These are phyloP conservation scores for Pagetopsis macropterus DNA, from an alignment of 2,797 vertebrate species.

Conservation along the genomic window DNA sequence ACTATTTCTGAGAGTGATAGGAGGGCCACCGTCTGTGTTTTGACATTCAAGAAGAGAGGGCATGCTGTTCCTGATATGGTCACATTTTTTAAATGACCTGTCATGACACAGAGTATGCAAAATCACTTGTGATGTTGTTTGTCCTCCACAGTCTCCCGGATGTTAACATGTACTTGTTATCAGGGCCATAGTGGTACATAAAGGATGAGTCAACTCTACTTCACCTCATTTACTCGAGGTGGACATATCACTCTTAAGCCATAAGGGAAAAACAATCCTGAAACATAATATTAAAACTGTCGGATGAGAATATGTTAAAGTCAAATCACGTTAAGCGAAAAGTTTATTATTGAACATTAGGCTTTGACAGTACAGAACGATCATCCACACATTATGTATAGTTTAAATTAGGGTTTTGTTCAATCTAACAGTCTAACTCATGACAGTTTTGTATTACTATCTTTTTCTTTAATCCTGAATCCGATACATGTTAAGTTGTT, in stretches of 20 bases:
- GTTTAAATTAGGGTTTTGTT: too few relatives aligned
- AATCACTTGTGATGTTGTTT: constrained; percentile 37
- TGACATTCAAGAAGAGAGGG: constrained; percentile 76
- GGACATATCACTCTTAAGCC: neutral
- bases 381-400: too few relatives aligned
- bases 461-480: too few relatives aligned
- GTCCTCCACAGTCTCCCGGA: constrained; percentile 6
- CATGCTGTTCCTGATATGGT: constrained; percentile 69
- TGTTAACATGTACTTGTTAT: constrained; percentile 29
- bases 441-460: too few relatives aligned
- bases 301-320: neutral
- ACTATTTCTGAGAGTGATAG: constrained; percentile 75
- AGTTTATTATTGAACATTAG: too few relatives aligned
- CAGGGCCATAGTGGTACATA: neutral
- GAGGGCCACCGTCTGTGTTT: constrained; percentile 77
- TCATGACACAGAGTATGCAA: constrained; percentile 40
- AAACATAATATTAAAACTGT: neutral
- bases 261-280: neutral
- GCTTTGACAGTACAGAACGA: too few relatives aligned
- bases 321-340: neutral
- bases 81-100: constrained; percentile 64
- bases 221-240: neutral
- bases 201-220: neutral
- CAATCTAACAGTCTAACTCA: too few relatives aligned
- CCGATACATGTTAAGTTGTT: too few relatives aligned